Base-by-base conservation (phyloP, 2,113 vertebrate species). In the Corvus cornix region DNA sequence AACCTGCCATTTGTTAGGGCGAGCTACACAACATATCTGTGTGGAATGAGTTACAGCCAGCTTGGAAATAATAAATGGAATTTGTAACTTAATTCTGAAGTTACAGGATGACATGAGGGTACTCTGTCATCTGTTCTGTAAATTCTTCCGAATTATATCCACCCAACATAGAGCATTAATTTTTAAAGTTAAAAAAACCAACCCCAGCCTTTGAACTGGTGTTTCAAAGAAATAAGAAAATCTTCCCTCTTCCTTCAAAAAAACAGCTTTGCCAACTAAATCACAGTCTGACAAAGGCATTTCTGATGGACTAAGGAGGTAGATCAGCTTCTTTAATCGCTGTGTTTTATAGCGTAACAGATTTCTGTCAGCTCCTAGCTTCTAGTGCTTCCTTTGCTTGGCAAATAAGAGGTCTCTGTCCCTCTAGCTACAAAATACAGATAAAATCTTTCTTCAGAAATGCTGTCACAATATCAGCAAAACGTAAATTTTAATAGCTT, bases 41-140 rank as follows among this genome's bases (percentile, higher is more conserved):
- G 3, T 70, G 60, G 24, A 67, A 55, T 39, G 48, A 84, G 24
- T 74, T 84, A 46, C 26, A 44, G 8, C 23, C 31, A 35, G 22
- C 35, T 67, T 83, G 44, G 33, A 59, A 93, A 63, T 79, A 69
- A 39, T 69, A 89, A 94, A 62, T 70, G 48, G 51, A 62, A 62
- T 95, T 80, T 62, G 9, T 68, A 74, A 58, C 24, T 69, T 51
- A 44, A 64, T 80, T 83, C 11, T 62, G 17, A 83, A 83, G 10
- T 79, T 79, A 60, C 20, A 35, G 39, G 44, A 62, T 89, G 31
- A 52, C 0, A 2, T 43, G 48, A 79, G 8, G 13, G 30, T 82
- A 44, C 30, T 60, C 18, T 41, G 30, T 75, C 30, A 41, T 49
- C 43, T 68, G 22, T 59, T 33, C 15, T 90, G 43, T 60, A 80